Percentiles rank a stretch among this genome's conserved stretches.
Evolutionary conservation across 2,888 invertebrate species (phyloP).

Genomic region (Atethmia centrago): DNA sequence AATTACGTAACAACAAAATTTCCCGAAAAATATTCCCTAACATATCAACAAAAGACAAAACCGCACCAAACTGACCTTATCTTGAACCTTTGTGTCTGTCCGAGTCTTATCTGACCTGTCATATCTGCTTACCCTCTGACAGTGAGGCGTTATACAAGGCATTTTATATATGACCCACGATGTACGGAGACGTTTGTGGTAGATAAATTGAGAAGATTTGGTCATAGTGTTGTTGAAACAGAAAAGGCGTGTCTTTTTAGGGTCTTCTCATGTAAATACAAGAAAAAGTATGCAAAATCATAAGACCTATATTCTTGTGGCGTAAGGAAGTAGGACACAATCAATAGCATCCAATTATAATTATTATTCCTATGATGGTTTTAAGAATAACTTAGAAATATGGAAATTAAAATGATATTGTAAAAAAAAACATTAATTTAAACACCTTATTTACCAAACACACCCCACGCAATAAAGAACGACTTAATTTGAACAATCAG

Average conservation of each 20-base stretch:
- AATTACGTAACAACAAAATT: conserved; percentile 2
- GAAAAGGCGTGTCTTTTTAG: neutral
- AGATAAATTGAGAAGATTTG: conserved; percentile 42
- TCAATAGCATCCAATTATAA: too few relatives aligned
- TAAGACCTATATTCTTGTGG: too few relatives aligned
- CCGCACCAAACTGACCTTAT: conserved; percentile 43
- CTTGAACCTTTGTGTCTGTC: conserved; percentile 42
- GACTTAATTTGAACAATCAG: conserved; percentile 29
- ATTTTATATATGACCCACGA: conserved; percentile 24
- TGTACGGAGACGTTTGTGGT: conserved; percentile 7
- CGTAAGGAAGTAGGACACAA: too few relatives aligned
- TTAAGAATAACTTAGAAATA: neutral
- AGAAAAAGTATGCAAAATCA: too few relatives aligned
- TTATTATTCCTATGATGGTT: too few relatives aligned
- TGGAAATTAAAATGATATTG: neutral
- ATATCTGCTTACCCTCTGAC: conserved; percentile 57
- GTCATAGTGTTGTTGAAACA: conserved; percentile 7
- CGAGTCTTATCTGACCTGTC: conserved; percentile 59
- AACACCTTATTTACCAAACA: conserved; percentile 31
- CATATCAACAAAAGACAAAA: conserved; percentile 41
- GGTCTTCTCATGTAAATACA: neutral
- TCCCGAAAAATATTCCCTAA: conserved; percentile 3
- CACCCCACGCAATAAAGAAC: conserved; percentile 29
- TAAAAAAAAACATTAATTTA: neutral
- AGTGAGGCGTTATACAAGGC: conserved; percentile 41